Conservation (phyloP, 1,140 invertebrate species). For the Antheraea pernyi region DNA sequence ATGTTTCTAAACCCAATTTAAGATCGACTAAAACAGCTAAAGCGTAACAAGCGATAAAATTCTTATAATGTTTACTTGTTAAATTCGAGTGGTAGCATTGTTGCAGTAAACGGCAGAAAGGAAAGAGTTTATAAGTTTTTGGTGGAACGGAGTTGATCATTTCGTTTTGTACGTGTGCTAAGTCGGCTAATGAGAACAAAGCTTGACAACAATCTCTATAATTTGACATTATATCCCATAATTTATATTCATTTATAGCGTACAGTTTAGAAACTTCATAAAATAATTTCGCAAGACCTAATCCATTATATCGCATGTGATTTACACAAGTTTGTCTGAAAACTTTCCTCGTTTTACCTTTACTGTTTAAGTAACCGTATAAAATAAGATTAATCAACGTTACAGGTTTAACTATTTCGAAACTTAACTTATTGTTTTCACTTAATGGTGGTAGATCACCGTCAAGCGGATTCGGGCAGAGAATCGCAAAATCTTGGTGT, state of each 20-base stretch:
- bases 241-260: not conserved
- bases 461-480: not conserved
- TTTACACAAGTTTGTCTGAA: not conserved
- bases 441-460: not conserved
- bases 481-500: not conserved
- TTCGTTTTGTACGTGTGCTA: not conserved
- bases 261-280: not conserved
- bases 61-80: not conserved
- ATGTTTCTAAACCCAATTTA: not conserved
- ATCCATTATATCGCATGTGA: conserved; percentile 5
- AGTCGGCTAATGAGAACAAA: conserved; percentile 7
- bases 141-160: not conserved
- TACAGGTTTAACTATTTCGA: not conserved
- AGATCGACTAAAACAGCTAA: conserved; percentile 1
- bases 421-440: no score
- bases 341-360: not conserved
- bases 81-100: not conserved
- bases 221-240: not conserved
- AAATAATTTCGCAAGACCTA: not conserved
- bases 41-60: conserved; percentile 7
- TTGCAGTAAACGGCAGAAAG: not conserved
- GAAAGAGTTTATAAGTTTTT: conserved; percentile 7
- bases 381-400: not conserved
- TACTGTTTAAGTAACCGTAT: not conserved
- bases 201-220: not conserved